Evolutionary conservation across 2,113 vertebrate species (phyloP).

Genomic region (Forbesichthys agassizii): DNA sequence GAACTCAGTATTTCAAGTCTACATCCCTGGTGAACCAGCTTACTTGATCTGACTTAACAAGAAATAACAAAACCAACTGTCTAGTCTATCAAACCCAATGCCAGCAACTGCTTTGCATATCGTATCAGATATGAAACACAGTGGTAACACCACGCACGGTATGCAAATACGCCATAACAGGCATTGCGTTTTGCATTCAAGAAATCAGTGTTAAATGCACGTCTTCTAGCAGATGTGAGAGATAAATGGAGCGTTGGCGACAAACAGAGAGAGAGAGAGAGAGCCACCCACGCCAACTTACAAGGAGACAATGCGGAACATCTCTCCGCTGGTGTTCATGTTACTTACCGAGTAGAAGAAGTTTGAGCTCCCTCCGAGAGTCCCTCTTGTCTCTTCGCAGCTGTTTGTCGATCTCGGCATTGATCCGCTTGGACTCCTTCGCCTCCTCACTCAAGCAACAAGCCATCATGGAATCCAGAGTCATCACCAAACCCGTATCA

Average conservation of each 20-base stretch:
- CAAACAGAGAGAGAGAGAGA: neutral
- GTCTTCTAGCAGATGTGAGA: neutral
- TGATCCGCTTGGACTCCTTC: slow-evolving; percentile 94
- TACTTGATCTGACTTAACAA: neutral
- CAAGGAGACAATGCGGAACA: no score
- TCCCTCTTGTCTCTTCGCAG: slow-evolving; percentile 90
- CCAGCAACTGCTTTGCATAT: slow-evolving; percentile 42
- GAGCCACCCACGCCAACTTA: no score
- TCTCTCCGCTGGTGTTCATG: neutral
- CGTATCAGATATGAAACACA: slow-evolving; percentile 34
- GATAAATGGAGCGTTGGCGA: neutral
- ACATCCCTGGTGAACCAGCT: neutral
- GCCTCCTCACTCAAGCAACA: slow-evolving; percentile 96
- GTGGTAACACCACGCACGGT: slow-evolving; percentile 17
- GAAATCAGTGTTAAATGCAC: slow-evolving; percentile 18
- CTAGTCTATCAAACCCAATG: slow-evolving; percentile 7
- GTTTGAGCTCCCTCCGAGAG: slow-evolving; percentile 88
- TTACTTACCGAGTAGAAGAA: slow-evolving; percentile 85
- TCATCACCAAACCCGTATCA: slow-evolving; percentile 79
- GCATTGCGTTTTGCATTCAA: slow-evolving; percentile 40
- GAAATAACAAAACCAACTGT: neutral
- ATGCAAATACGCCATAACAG: slow-evolving; percentile 4
- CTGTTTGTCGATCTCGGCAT: slow-evolving; percentile 93
- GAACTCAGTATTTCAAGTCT: no score
- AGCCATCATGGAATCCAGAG: slow-evolving; percentile 93